Conservation (phyloP, 2,888 invertebrate species). For the Timandra comae region DNA sequence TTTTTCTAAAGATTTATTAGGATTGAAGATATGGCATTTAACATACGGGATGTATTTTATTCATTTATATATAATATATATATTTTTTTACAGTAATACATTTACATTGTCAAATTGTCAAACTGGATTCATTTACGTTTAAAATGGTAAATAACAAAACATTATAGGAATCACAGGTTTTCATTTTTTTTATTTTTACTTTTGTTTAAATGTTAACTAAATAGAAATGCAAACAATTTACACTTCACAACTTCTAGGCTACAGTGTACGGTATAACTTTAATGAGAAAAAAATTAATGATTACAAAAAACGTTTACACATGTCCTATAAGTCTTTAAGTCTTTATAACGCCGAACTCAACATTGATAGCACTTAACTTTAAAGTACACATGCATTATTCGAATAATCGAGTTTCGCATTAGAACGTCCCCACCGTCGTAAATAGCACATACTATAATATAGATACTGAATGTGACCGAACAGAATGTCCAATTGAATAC, state of each 20-base stretch:
- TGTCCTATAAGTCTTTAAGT: slow-evolving; percentile 76
- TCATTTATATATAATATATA: too few relatives aligned
- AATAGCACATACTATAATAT: slow-evolving; percentile 35
- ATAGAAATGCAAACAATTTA: slow-evolving; percentile 73
- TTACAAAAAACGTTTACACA: slow-evolving; percentile 74
- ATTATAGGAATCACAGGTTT: slow-evolving; percentile 71
- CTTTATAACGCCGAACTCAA: slow-evolving; percentile 63
- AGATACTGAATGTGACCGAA: slow-evolving; percentile 31
- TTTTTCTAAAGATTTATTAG: slow-evolving; percentile 23
- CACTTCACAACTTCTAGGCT: slow-evolving; percentile 71
- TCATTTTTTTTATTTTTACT: slow-evolving; percentile 67
- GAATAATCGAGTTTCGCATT: slow-evolving; percentile 37
- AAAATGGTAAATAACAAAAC: slow-evolving; percentile 40
- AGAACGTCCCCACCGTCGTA: slow-evolving; percentile 41
- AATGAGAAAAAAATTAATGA: slow-evolving; percentile 64
- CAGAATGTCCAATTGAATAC: slow-evolving; percentile 38
- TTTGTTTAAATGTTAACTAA: slow-evolving; percentile 72
- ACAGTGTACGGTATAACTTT: slow-evolving; percentile 63
- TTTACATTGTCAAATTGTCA: slow-evolving; percentile 7
- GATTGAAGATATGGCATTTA: slow-evolving; percentile 21
- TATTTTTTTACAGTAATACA: too few relatives aligned
- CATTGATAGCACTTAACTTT: slow-evolving; percentile 66
- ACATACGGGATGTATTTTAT: neutral
- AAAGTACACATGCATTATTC: slow-evolving; percentile 54
- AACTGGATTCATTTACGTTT: too few relatives aligned